Percentiles rank a stretch among this genome's conserved stretches.
Evolutionary conservation across 2,888 invertebrate species (phyloP).

Genomic region (Acanthococcus lagerstroemiae): DNA sequence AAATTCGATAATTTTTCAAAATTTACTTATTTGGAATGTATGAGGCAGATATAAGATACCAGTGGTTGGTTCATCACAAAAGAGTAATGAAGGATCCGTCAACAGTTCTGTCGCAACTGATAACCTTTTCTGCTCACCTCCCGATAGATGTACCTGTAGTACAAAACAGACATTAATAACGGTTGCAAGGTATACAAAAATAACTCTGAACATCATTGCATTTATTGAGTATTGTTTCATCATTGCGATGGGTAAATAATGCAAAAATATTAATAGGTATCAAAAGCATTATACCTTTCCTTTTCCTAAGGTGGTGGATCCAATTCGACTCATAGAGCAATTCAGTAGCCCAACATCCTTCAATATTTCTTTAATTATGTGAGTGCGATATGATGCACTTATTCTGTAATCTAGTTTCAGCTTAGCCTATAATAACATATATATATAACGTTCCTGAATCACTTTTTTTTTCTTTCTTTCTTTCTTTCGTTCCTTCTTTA

Average conservation of each 20-base stretch:
- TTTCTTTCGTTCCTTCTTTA: too few species aligned
- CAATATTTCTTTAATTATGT: slow-evolving; percentile 59
- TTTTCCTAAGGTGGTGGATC: slow-evolving; percentile 44
- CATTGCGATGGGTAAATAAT: too few species aligned
- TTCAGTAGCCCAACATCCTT: slow-evolving; percentile 60
- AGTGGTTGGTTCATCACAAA: slow-evolving; percentile 94
- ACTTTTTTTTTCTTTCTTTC: too few species aligned
- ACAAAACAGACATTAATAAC: too few species aligned
- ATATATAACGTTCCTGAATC: too few species aligned
- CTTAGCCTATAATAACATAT: slow-evolving; percentile 63
- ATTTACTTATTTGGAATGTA: not conserved
- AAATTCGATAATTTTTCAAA: not conserved
- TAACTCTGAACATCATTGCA: too few species aligned
- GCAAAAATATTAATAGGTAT: too few species aligned
- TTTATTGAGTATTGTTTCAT: too few species aligned
- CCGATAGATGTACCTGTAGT: slow-evolving; percentile 57
- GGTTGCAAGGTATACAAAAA: too few species aligned
- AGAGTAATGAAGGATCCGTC: slow-evolving; percentile 81
- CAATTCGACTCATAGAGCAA: slow-evolving; percentile 66
- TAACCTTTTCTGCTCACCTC: slow-evolving; percentile 84
- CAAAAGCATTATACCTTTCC: slow-evolving; percentile 27
- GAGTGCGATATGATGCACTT: slow-evolving; percentile 49
- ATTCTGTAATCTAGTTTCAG: slow-evolving; percentile 66
- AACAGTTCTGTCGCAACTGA: slow-evolving; percentile 87
- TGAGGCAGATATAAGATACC: slow-evolving; percentile 46